Evolutionary conservation across 2,797 vertebrate species (phyloP).

Genomic region (Hozukius guyotensis): DNA sequence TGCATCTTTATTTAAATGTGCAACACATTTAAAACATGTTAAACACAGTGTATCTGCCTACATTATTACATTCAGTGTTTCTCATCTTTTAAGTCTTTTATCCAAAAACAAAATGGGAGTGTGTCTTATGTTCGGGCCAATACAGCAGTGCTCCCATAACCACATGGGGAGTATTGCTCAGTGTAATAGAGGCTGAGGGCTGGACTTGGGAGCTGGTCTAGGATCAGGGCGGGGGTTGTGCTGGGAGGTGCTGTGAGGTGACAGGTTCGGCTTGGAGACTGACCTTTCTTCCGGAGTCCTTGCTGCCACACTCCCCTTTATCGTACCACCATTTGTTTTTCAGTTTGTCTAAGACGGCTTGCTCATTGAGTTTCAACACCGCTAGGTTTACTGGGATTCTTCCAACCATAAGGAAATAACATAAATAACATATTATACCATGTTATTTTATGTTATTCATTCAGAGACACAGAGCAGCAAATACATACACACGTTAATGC

Average conservation of each 20-base stretch:
- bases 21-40: not conserved
- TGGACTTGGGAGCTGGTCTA: constrained; percentile 54
- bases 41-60: not conserved
- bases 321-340: constrained; percentile 99
- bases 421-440: constrained; percentile 99
- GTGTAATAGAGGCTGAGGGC: constrained; percentile 32
- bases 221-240: constrained; percentile 60
- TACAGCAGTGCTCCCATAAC: constrained; percentile 1
- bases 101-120: not conserved
- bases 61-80: not conserved
- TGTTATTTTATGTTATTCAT: constrained; percentile 99
- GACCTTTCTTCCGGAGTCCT: constrained; percentile 99
- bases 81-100: not conserved
- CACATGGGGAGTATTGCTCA: constrained; percentile 16
- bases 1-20: not conserved
- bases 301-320: constrained; percentile 99
- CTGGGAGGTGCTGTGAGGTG: constrained; percentile 79
- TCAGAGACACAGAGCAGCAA: constrained; percentile 82
- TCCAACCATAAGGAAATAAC: constrained; percentile 96
- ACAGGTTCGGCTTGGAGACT: constrained; percentile 82
- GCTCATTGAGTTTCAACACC: constrained; percentile 99
- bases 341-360: constrained; percentile 99
- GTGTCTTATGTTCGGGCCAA: constrained; percentile 59
- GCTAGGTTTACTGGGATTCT: constrained; percentile 99
- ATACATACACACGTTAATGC: constrained; percentile 62